Base-by-base conservation (phyloP, 2,113 vertebrate species). In the Stegastes partitus region DNA sequence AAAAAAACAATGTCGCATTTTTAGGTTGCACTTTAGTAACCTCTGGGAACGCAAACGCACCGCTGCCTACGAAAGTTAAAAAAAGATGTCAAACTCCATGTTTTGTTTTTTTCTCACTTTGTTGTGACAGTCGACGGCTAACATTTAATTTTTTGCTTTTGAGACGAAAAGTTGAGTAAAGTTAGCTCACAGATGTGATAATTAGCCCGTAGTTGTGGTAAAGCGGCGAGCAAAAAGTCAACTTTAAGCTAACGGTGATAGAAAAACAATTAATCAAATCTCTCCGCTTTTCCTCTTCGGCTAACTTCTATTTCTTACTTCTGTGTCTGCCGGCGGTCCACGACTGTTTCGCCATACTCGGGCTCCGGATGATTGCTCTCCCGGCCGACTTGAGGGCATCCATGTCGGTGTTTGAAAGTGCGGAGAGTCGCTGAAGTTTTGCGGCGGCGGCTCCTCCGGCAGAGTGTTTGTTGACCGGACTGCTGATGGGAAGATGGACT, bases 331-430 rank as follows among this genome's bases (percentile, higher is more conserved):
- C 93, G 50, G 94, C 67, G 12, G 82, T 94, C 96, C 95, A 95
- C 21, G 94, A 92, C 89, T 95, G 95, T 77, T 96, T 96, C 77
- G 94, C 95, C 63, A 95, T 26, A 76, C 95, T 96, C 19, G 96
- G 96, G 76, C 95, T 97, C 72, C 96, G 93, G 83, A 96, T 96
- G 31, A 97, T 94, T 4, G 95, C 96, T 89, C 95, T 93, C 26
- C 96, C 96, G 1, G 96, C 96, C 22, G 95, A 96, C 88, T 92
- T 95, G 18, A 96, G 89, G 10, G 94, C 95, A 81, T 97, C 95
- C 96, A 97, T 97, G 83, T 71, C 83, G 74, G 75, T 22, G 55
- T 74, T 45, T 19, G 2, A 1, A 14, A 23, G 28, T 2, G 61
- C 72, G 1, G 39, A 14, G 44, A 56, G 47, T 59, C 68, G 47